A percentile compares a stretch with the other conserved stretches of the same genome.
phyloP scores from a whole-genome alignment of 2,888 invertebrate genomes.

The Sceliomorpha sp. region DNA sequence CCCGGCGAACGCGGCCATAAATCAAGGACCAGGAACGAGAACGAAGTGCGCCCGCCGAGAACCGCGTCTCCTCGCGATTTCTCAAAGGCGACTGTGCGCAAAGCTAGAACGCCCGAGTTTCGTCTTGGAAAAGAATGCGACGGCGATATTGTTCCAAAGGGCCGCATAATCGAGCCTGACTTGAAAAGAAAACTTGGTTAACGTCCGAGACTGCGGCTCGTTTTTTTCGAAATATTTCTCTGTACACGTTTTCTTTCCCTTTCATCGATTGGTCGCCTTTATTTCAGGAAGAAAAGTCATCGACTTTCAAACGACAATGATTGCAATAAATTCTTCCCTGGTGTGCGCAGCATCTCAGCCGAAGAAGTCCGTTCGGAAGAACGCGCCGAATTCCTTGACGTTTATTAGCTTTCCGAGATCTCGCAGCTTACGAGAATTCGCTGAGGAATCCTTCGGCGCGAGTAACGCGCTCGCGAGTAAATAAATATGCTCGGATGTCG shows the following conservation, averaged over 20 bases:
- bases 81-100: conserved; percentile 37
- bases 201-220: too few relatives aligned
- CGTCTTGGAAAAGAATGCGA: too few relatives aligned
- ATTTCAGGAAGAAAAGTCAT: too few relatives aligned
- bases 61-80: conserved; percentile 37
- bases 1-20: conserved; percentile 60
- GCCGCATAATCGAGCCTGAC: too few relatives aligned
- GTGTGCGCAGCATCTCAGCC: conserved; percentile 35
- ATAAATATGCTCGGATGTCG: conserved; percentile 42
- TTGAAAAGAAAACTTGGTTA: too few relatives aligned
- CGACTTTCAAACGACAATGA: too few relatives aligned
- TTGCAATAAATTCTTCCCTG: conserved; percentile 18
- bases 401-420: conserved; percentile 42
- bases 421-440: conserved; percentile 38
- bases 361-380: conserved; percentile 22
- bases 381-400: conserved; percentile 32
- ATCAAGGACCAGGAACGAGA: conserved; percentile 61
- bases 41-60: conserved; percentile 34
- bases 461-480: conserved; percentile 23
- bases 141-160: too few relatives aligned
- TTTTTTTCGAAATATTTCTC: too few relatives aligned
- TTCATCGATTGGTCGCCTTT: too few relatives aligned
- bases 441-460: conserved; percentile 35
- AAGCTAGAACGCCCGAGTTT: conserved; percentile 24
- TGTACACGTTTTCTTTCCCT: too few relatives aligned